Evolutionary conservation across 2,888 invertebrate species (phyloP), one percentile per base, ranked within the genome.

Genomic region (Himalopsyche anomala): DNA sequence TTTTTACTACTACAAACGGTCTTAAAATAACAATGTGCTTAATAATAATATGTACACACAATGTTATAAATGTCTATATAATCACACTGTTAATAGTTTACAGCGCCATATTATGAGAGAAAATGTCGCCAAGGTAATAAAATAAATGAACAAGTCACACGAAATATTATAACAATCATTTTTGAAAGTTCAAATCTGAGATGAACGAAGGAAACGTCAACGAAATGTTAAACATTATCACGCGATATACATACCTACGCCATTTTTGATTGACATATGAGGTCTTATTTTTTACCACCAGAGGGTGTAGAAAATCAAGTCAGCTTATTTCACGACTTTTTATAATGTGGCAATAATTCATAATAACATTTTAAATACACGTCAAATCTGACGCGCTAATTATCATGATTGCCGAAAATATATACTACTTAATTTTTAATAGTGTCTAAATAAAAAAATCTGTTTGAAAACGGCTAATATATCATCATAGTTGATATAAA

Each of bases 141-240:
- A 19, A 62, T 62, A 62, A 19, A 62, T 62, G 62, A 62, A 62
- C 62, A n/a, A 62, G 19, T 62, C 62, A 19, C 28, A 19, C 28
- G 62, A 62, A 19, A 62, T 62, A 62, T 28, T 62, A 8, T 19
- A 19, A 19, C 19, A 62, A 62, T 62, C 19, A 28, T 62, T 62
- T 51, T 62, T 11, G 62, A 62, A 62, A 19, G 62, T 62, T 62
- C 19, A 62, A 62, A 62, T 62, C 62, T 62, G 62, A 62, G 62
- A 62, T 62, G 62, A 62, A 62, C 62, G 62, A 62, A 62, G 28
- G n/a, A 62, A 62, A 62, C 62, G 62, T 62, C 19, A 62, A 62
- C 62, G 62, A 62, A 62, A 62, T 62, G 62, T 62, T 62, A n/a
- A 62, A 62, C 62, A 62, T n/a, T 28, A 62, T 62, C 62, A 62